Base-by-base conservation (phyloP, 2,888 invertebrate genomes). In the Stomorhina lunata region DNA sequence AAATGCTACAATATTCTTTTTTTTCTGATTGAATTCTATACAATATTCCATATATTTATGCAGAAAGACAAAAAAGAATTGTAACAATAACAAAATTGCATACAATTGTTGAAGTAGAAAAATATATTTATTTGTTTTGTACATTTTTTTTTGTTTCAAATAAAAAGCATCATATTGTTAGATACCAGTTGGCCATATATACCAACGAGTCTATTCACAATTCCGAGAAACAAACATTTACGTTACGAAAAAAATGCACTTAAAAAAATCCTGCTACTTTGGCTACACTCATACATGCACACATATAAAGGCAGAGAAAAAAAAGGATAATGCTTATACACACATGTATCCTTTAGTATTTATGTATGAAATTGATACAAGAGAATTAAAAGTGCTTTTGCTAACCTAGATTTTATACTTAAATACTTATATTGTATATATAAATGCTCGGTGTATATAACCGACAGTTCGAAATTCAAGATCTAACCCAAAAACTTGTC, bases 351-450 rank as follows among this genome's bases (percentile, higher is more conserved):
- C 15, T 40, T n/a, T 40, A 22, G 55, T 29, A n/a, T 32, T 32
- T 32, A 20, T 45, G 4, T 22, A n/a, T 17, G 27, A 50, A 61
- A 27, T 40, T 55, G 10, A 55, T 32, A 53, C 15, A 5, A 57
- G 15, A 65, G 32, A 29, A 55, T 45, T 45, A 57, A 75, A 65
- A 45, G 55, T 55, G 43, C 34, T 55, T 43, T 55, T 57, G 45
- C 65, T 75, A 75, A 75, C 75, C 75, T 37, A 75, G 43, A 55
- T 75, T 75, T 66, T 25, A 57, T 27, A 40, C n/a, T 73, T 34
- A 4, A 48, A 37, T 50, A 45, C 43, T 9, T 17, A 45, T 45
- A 7, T 9, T 20, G 25, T 15, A 48, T 10, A 22, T 45, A 22
- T 48, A 22, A 9, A 22, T 48, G 15, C 40, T 12, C 25, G 17